Base-by-base conservation (phyloP, 1,140 invertebrate species). In the Pogonus chalceus region DNA sequence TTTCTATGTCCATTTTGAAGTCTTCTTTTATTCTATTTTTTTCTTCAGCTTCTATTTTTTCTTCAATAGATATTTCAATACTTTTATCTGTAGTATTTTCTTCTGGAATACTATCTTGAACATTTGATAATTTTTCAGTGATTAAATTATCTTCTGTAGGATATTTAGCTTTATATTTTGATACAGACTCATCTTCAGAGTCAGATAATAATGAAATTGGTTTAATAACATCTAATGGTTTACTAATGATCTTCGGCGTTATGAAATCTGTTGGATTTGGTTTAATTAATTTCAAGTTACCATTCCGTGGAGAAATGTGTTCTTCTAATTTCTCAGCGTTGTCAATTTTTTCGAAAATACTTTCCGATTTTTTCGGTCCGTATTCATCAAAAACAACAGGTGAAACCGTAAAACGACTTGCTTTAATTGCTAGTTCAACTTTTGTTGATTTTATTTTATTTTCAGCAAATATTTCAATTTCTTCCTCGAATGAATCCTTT, bases 201-300 rank as follows among this genome's bases (percentile, higher is more conserved):
- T 72, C 76, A 0, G 74, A 74, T 9, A 43, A 57, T 48, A 51
- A 57, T 56, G 50, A 75, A 62, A 57, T 74, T 76, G 1, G 72
- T 72, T 43, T 43, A 52, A 77, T 72, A 51, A 73, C 71, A 35
- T 73, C 69, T 49, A 74, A 73, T 53, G 69, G 70, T 59, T 75
- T 77, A 55, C 73, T 72, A 51, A 75, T 75, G 2, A 77, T 56
- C 53, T 73, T 74, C 0, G 74, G 76, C 58, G 75, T 76, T 43
- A 78, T 76, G 56, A 78, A 79, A 51, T 77, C 76, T 0, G 67
- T 70, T 0, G 77, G 72, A 16, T 76, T 70, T 0, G 77, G 76
- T 52, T 74, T 73, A 0, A 79, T 69, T 7, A 73, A 51, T 35
- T 76, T 72, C 31, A 67, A 62, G 20, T 60, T 54, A 22, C 14